phyloP scores from a whole-genome alignment of 2,797 vertebrate species.

The Pipistrellus pygmaeus region DNA sequence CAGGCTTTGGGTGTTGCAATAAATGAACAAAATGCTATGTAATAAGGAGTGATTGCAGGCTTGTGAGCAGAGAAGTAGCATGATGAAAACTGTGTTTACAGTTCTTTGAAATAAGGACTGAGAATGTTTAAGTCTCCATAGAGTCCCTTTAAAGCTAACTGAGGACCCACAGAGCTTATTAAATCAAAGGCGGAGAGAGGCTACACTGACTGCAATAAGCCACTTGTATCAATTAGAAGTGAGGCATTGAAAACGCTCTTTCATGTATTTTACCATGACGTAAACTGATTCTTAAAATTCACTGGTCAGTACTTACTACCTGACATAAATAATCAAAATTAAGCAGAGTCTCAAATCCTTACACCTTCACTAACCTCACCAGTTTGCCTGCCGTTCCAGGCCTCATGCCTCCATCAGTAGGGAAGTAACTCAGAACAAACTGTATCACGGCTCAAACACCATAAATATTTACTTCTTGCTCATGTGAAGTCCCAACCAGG shows the following conservation, averaged over 20 bases:
- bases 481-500: background rate
- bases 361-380: background rate
- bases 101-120: slow-evolving; percentile 64
- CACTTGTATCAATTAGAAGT: slow-evolving; percentile 46
- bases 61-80: slow-evolving; percentile 33
- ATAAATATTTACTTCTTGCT: background rate
- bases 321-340: background rate
- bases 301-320: background rate
- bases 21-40: slow-evolving; percentile 17
- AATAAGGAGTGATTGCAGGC: slow-evolving; percentile 9
- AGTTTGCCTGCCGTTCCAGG: background rate
- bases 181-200: slow-evolving; percentile 54
- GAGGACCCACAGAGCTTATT: slow-evolving; percentile 55
- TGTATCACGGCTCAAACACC: background rate
- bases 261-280: slow-evolving; percentile 38
- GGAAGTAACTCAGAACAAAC: background rate
- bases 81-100: slow-evolving; percentile 63
- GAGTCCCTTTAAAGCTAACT: slow-evolving; percentile 61
- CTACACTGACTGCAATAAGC: slow-evolving; percentile 25
- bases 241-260: slow-evolving; percentile 29
- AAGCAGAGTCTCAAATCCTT: background rate
- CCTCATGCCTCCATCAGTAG: background rate
- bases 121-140: slow-evolving; percentile 63
- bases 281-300: slow-evolving; percentile 36
- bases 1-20: background rate